Percentiles rank a stretch among this genome's conserved stretches.
phyloP scores from a whole-genome alignment of 2,113 vertebrate species.

The Charina bottae region DNA sequence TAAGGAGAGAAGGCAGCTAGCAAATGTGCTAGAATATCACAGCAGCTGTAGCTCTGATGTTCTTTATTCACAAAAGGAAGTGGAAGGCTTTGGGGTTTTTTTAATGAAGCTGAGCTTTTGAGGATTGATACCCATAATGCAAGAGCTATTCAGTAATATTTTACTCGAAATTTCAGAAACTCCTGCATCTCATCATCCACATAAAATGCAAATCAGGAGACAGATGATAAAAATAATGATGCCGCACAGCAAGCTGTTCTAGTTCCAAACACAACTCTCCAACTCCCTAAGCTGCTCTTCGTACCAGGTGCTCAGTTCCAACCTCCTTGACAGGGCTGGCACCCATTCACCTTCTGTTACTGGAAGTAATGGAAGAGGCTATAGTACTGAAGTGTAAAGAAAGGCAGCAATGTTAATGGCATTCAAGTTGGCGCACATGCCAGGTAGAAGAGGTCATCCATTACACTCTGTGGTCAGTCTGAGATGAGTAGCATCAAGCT shows the following conservation, averaged over 20 bases:
- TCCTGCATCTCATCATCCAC: background rate
- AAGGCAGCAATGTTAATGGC: background rate
- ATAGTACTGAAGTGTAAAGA: conserved; percentile 2
- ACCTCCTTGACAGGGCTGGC: accelerated
- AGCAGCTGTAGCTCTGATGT: background rate
- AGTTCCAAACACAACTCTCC: background rate
- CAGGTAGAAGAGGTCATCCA: background rate
- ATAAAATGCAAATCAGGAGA: background rate
- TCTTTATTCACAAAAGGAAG: background rate
- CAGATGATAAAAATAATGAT: background rate
- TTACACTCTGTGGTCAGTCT: background rate
- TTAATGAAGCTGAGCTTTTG: background rate
- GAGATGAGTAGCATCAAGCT: conserved; percentile 52
- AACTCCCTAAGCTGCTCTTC: background rate
- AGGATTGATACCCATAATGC: background rate
- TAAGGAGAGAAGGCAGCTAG: background rate
- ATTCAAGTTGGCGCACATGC: background rate
- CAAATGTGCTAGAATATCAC: conserved; percentile 1
- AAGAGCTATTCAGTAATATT: background rate
- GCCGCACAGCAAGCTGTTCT: background rate
- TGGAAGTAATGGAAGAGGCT: background rate
- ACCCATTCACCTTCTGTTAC: background rate
- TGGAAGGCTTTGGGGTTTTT: no score
- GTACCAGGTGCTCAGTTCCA: accelerated
- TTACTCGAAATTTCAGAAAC: background rate